Evolutionary conservation across 2,797 vertebrate genomes (phyloP).

Genomic region (Champsocephalus gunnari): DNA sequence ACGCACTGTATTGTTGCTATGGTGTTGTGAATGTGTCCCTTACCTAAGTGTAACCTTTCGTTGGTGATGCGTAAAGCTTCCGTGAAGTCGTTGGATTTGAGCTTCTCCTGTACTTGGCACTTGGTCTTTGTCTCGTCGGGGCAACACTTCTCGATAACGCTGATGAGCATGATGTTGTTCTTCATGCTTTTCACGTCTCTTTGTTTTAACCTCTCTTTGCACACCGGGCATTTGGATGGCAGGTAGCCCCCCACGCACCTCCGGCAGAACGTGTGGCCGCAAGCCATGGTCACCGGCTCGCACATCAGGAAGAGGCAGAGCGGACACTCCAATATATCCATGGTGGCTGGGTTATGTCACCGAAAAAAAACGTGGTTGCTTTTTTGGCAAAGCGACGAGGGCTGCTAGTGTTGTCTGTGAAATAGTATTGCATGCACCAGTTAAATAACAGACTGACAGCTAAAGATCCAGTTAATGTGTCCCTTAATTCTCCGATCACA

Average conservation of each 20-base stretch:
- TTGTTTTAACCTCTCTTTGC: constrained; percentile 82
- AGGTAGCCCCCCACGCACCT: constrained; percentile 80
- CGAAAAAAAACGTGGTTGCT: constrained; percentile 14
- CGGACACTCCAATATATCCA: constrained; percentile 89
- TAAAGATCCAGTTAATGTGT: not conserved
- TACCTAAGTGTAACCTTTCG: constrained; percentile 86
- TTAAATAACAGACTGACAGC: constrained; percentile 38
- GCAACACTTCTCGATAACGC: constrained; percentile 87
- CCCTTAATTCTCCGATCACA: constrained; percentile 16
- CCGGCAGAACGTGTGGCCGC: constrained; percentile 91
- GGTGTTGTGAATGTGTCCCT: constrained; percentile 42
- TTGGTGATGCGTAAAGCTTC: constrained; percentile 84
- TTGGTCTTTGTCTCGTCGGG: constrained; percentile 75
- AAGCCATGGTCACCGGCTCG: constrained; percentile 89
- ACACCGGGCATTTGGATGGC: constrained; percentile 84
- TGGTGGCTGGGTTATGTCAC: constrained; percentile 57
- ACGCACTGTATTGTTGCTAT: not conserved
- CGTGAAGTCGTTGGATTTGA: constrained; percentile 78
- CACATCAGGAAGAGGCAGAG: constrained; percentile 85
- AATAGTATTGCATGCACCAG: constrained; percentile 31
- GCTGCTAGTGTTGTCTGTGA: constrained; percentile 1
- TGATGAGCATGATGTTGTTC: constrained; percentile 87
- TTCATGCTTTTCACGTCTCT: constrained; percentile 71
- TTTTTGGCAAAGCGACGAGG: constrained; percentile 21
- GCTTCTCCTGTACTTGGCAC: constrained; percentile 79